Evolutionary conservation across 1,140 invertebrate species (phyloP).

Genomic region (Rhizoglyphus robini): DNA sequence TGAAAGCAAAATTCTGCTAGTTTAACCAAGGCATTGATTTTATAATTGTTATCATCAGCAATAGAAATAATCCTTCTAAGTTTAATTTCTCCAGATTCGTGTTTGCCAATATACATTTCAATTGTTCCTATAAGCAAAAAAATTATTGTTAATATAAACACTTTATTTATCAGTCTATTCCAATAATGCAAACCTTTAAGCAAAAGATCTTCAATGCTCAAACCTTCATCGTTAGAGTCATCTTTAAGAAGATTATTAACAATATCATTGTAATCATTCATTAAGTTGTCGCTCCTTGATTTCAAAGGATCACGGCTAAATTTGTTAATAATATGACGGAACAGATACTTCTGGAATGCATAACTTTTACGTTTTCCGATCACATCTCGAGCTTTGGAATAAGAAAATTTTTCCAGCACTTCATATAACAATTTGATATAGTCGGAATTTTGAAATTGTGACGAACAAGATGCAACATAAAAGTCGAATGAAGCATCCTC

Average conservation of each 20-base stretch:
- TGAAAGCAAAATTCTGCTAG: constrained; percentile 67
- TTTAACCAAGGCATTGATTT: constrained; percentile 77
- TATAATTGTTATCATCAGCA: constrained; percentile 12
- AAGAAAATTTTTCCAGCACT: constrained; percentile 16
- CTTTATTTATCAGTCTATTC: not conserved
- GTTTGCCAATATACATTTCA: constrained; percentile 20
- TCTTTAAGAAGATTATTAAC: constrained; percentile 45
- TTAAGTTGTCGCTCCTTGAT: not conserved
- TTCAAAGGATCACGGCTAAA: constrained; percentile 18
- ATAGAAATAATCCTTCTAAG: not conserved
- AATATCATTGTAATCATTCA: constrained; percentile 16
- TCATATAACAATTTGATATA: constrained; percentile 9
- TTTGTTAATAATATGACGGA: constrained; percentile 13
- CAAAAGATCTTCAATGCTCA: constrained; percentile 8
- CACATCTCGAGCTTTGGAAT: constrained; percentile 13
- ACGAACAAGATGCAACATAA: constrained; percentile 1
- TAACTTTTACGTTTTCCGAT: not conserved
- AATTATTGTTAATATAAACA: constrained; percentile 1
- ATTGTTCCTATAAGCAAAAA: constrained; percentile 18
- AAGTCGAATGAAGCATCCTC: constrained; percentile 22
- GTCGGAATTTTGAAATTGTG: constrained; percentile 18
- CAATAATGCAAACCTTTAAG: constrained; percentile 16
- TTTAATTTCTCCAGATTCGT: constrained; percentile 12
- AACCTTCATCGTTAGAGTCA: not conserved
- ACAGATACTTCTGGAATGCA: constrained; percentile 17